Base-by-base conservation (phyloP, 2,888 invertebrate genomes). In the Eucera pruinosa region DNA sequence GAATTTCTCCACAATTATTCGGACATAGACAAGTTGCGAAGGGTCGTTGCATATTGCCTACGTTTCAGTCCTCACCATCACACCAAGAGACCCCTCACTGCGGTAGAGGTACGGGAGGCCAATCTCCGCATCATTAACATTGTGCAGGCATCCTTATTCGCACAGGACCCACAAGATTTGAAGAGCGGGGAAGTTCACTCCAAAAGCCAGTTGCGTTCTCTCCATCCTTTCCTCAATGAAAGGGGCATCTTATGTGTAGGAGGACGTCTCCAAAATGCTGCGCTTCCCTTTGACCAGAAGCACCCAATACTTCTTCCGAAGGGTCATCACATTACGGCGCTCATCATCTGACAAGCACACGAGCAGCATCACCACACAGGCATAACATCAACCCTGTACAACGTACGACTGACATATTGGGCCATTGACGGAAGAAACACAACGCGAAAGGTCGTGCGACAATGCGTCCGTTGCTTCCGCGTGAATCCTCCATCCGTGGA, bases 391-490 rank as follows among this genome's bases (percentile, higher is more conserved):
- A n/a, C n/a, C n/a, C n/a, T n/a, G n/a, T 1, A 18, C 50, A 18
- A 11, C 0, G 2, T 75, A 0, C 66, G 67, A 4, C 67, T n/a
- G 0, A 20, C 1, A 13, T 74, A 65, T 2, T 78, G 74, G 77
- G 4, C 47, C 1, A 15, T 68, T 0, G 64, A 68, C n/a, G 33
- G 67, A 0, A 61, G 18, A 23, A 55, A 55, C 15, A 2, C 7
- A 0, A 25, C 47, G 2, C 18, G 47, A 0, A 55, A 39, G 1
- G 15, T 77, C 1, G 9, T 77, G 0, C 41, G 67, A 0, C 23
- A n/a, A n/a, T n/a, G n/a, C n/a, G n/a, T n/a, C n/a, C n/a, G n/a
- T n/a, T n/a, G n/a, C n/a, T n/a, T n/a, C 15, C 61, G 66, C 0
- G 60, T 45, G 2, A 20, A 48, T 2, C 54, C 70, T 13, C 47